Evolutionary conservation across 1,140 invertebrate genomes (phyloP).

Genomic region (Eciton burchellii): DNA sequence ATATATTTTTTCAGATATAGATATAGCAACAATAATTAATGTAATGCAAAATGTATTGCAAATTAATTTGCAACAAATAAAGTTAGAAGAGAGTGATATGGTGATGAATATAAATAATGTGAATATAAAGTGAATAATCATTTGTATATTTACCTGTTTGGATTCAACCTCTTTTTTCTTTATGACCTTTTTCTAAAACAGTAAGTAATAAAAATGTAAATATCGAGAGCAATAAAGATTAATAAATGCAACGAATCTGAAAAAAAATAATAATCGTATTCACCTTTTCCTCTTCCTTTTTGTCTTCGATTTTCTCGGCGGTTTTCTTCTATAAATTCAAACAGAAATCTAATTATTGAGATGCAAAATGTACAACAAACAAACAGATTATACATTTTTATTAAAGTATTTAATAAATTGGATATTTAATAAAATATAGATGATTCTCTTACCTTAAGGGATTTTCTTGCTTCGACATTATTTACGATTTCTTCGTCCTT

Average conservation of each 20-base stretch:
- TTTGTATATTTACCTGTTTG: slow-evolving; percentile 72
- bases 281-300: slow-evolving; percentile 81
- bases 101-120: no score
- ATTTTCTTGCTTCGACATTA: slow-evolving; percentile 83
- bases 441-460: slow-evolving; percentile 75
- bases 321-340: slow-evolving; percentile 77
- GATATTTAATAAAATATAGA: slow-evolving; percentile 21
- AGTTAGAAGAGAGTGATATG: neutral
- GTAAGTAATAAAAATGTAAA: neutral
- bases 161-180: slow-evolving; percentile 78
- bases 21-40: slow-evolving; percentile 20
- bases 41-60: neutral
- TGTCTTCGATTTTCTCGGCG: slow-evolving; percentile 78
- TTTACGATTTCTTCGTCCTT: slow-evolving; percentile 85
- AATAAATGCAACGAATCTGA: neutral
- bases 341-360: slow-evolving; percentile 34
- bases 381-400: neutral
- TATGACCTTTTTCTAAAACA: slow-evolving; percentile 62
- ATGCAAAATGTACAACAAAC: neutral
- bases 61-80: slow-evolving; percentile 12
- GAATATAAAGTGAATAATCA: no score
- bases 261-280: slow-evolving; percentile 26
- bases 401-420: slow-evolving; percentile 11
- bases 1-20: slow-evolving; percentile 71
- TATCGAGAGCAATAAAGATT: slow-evolving; percentile 1